Evolutionary conservation across 1,140 invertebrate species (phyloP).

Genomic region (Copidosoma floridanum): DNA sequence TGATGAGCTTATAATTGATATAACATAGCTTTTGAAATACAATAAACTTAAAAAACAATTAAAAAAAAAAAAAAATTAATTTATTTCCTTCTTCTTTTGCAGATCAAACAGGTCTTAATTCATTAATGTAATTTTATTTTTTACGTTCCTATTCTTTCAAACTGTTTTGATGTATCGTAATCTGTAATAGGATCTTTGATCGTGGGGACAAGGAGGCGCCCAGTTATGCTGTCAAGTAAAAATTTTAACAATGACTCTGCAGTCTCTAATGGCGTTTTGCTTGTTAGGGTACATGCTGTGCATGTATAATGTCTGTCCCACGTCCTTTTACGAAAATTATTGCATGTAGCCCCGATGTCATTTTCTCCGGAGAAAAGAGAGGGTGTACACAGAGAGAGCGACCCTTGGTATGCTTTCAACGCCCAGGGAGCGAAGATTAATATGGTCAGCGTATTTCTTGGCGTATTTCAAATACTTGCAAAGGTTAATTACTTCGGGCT

Average conservation of each 20-base stretch:
- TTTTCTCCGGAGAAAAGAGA: not conserved
- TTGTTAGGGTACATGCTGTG: slow-evolving; percentile 4
- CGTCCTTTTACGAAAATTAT: too few relatives aligned
- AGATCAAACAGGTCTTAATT: too few relatives aligned
- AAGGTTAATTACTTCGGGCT: slow-evolving; percentile 47
- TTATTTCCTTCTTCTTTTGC: too few relatives aligned
- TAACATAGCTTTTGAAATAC: too few relatives aligned
- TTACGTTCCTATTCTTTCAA: too few relatives aligned
- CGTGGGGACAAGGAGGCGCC: not conserved
- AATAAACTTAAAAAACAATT: too few relatives aligned
- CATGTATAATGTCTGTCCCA: not conserved
- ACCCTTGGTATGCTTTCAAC: slow-evolving; percentile 37
- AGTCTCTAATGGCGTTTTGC: slow-evolving; percentile 14
- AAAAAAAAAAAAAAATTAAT: too few relatives aligned
- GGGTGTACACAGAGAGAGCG: not conserved
- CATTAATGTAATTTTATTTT: too few relatives aligned
- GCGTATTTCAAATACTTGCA: slow-evolving; percentile 50
- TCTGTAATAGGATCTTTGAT: too few relatives aligned
- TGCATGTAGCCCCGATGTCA: not conserved
- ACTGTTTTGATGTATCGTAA: too few relatives aligned
- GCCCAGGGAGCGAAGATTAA: slow-evolving; percentile 45
- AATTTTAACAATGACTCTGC: slow-evolving; percentile 21
- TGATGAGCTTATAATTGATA: too few relatives aligned
- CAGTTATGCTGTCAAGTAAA: slow-evolving; percentile 23
- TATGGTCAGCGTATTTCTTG: slow-evolving; percentile 53